These are phyloP conservation scores for Dolomedes plantarius DNA, from an alignment of 2,888 invertebrate species.

Conservation along the genomic window DNA sequence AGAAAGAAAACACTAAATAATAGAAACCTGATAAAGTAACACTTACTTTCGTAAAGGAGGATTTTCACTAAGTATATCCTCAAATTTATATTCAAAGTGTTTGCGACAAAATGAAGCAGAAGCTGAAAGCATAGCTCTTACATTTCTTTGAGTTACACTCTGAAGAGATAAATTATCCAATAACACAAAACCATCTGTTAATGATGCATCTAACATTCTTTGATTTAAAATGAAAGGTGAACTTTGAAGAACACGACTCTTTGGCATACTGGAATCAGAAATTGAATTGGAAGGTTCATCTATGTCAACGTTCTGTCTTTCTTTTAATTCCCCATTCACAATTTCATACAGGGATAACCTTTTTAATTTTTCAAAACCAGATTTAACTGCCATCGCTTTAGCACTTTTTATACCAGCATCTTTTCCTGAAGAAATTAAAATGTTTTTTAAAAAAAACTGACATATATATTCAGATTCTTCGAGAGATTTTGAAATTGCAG, in stretches of 20 bases:
- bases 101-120: neutral
- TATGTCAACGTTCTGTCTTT: neutral
- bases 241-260: neutral
- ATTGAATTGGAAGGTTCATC: neutral
- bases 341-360: neutral
- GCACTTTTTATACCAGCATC: neutral
- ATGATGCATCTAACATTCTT: neutral
- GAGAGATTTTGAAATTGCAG: neutral
- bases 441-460: neutral
- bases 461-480: neutral
- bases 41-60: too few relatives aligned
- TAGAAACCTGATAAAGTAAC: too few relatives aligned
- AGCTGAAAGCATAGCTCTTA: neutral
- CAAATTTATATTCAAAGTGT: neutral
- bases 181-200: neutral
- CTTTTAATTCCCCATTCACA: neutral
- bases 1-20: too few relatives aligned
- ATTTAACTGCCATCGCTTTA: neutral
- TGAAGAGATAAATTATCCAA: neutral
- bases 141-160: neutral
- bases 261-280: neutral
- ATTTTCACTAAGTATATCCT: neutral
- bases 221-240: neutral
- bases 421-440: neutral
- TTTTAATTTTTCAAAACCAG: neutral